Conservation (phyloP, 1,140 invertebrate species). For the Andricus grossulariae region DNA sequence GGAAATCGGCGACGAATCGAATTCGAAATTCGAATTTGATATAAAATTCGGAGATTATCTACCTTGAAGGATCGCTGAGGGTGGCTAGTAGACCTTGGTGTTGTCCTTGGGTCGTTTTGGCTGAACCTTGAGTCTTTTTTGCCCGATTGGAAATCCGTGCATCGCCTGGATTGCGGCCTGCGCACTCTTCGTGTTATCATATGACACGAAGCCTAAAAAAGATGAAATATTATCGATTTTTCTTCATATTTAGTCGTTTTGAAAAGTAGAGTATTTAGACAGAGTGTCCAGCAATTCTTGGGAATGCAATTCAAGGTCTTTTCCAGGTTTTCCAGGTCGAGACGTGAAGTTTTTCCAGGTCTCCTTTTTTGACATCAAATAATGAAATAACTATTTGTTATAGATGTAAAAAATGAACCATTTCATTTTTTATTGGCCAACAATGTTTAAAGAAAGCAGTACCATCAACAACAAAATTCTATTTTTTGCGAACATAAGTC, state of each 20-base stretch:
- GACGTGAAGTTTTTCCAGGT: too few species aligned
- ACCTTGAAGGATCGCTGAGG: slow-evolving; percentile 70
- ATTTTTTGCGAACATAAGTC: too few species aligned
- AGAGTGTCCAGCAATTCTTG: too few species aligned
- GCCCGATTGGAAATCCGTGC: slow-evolving; percentile 98
- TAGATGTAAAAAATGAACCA: too few species aligned
- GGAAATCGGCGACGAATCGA: not conserved
- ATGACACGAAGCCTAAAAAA: slow-evolving; percentile 92
- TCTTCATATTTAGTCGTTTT: not conserved
- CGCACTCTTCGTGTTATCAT: slow-evolving; percentile 94
- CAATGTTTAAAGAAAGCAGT: too few species aligned
- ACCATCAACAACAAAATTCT: too few species aligned
- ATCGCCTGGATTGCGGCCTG: slow-evolving; percentile 97
- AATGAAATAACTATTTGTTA: too few species aligned
- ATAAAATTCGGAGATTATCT: slow-evolving; percentile 56
- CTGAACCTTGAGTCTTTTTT: slow-evolving; percentile 98
- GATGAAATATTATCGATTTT: slow-evolving; percentile 8
- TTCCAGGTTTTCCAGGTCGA: too few species aligned
- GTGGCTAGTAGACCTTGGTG: slow-evolving; percentile 87
- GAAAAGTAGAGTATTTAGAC: slow-evolving; percentile 36
- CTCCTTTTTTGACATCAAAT: too few species aligned
- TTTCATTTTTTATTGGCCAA: too few species aligned
- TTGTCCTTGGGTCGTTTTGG: slow-evolving; percentile 96
- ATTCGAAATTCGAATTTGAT: slow-evolving; percentile 36
- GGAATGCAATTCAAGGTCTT: too few species aligned